phyloP scores from a whole-genome alignment of 2,888 invertebrate genomes.

The Ariolimax columbianus region DNA sequence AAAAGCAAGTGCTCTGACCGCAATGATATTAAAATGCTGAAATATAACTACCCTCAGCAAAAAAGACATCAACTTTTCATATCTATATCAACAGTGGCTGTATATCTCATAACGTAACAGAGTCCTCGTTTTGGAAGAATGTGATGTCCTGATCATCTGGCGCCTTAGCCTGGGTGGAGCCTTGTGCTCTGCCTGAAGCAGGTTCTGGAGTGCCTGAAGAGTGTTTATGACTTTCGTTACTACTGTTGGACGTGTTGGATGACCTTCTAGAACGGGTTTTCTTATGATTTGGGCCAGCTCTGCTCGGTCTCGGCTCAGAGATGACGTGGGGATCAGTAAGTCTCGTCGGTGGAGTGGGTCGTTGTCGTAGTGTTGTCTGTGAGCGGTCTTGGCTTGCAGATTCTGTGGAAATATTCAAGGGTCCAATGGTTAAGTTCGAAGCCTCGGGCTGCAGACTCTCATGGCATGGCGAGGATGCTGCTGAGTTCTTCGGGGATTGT shows the following conservation, averaged over 20 bases:
- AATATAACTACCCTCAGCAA: too few relatives aligned
- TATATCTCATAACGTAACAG: background rate
- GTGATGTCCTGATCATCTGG: slow-evolving; percentile 20
- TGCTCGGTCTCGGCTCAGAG: background rate
- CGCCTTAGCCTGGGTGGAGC: slow-evolving; percentile 9
- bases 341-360: slow-evolving; percentile 17
- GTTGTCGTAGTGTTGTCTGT: background rate
- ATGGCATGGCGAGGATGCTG: slow-evolving; percentile 49
- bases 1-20: too few relatives aligned
- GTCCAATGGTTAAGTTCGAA: background rate
- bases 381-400: background rate
- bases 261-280: slow-evolving; percentile 31
- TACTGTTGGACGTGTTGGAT: slow-evolving; percentile 52
- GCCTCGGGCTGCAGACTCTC: slow-evolving; percentile 6
- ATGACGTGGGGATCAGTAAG: background rate
- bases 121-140: background rate
- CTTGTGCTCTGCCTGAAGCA: slow-evolving; percentile 28
- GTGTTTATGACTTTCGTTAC: slow-evolving; percentile 44
- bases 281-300: background rate
- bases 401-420: slow-evolving; percentile 35
- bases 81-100: background rate
- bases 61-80: background rate
- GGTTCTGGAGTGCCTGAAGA: slow-evolving; percentile 26
- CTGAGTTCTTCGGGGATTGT: slow-evolving; percentile 67
- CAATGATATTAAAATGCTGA: too few relatives aligned